These are phyloP conservation scores for Nothura maculosa DNA, from an alignment of 2,797 vertebrate species.

Conservation along the genomic window DNA sequence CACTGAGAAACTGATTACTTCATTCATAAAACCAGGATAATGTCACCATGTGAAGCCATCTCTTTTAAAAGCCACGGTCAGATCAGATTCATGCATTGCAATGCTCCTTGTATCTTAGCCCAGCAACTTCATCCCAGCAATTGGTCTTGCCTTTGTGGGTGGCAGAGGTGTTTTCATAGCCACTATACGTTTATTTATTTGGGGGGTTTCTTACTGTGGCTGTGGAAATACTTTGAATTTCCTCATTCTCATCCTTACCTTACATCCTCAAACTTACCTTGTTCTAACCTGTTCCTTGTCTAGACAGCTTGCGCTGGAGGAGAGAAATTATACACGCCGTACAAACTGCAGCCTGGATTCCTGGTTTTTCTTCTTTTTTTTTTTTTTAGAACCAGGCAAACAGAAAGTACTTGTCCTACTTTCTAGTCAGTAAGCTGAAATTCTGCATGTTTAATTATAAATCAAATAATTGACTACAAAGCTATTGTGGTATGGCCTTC, in stretches of 20 bases:
- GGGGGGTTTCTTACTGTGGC: conserved; percentile 53
- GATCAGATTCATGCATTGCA: rapidly evolving
- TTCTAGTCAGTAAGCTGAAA: conserved; percentile 71
- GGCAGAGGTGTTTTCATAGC: conserved; percentile 34
- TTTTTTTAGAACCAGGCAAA: conserved; percentile 15
- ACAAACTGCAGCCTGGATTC: conserved; percentile 46
- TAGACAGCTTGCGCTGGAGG: conserved; percentile 42
- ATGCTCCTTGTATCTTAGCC: not conserved
- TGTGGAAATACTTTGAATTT: conserved; percentile 66
- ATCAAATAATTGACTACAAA: conserved; percentile 73
- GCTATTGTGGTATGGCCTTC: conserved; percentile 57
- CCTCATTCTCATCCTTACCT: too few species aligned
- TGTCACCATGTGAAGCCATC: rapidly evolving
- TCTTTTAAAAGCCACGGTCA: rapidly evolving
- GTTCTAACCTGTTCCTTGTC: conserved; percentile 66
- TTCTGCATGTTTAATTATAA: conserved; percentile 74
- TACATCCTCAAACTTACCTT: conserved; percentile 58
- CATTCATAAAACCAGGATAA: not conserved
- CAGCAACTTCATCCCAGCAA: not conserved
- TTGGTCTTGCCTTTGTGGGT: conserved; percentile 7
- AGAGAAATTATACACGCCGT: conserved; percentile 36
- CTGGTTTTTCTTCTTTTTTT: not conserved
- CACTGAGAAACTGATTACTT: rapidly evolving
- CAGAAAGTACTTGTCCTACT: conserved; percentile 59
- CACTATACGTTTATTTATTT: conserved; percentile 50